phyloP scores from a whole-genome alignment of 2,888 invertebrate species.

The Agrochola lota region DNA sequence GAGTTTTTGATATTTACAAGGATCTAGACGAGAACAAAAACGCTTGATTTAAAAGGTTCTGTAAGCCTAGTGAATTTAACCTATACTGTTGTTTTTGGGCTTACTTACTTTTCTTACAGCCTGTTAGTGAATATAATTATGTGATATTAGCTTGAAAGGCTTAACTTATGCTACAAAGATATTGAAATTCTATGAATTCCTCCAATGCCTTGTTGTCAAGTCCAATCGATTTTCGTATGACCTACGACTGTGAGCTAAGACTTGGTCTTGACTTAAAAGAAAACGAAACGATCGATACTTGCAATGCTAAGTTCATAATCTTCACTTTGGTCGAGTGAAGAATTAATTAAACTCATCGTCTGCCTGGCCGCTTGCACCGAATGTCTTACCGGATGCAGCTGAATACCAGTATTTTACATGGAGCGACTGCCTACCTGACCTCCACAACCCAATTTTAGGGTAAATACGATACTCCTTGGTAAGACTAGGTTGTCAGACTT shows the following conservation, averaged over 20 bases:
- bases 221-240: neutral
- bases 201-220: neutral
- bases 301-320: neutral
- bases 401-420: too few species aligned
- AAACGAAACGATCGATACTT: conserved; percentile 2
- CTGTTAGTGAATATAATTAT: neutral
- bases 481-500: too few species aligned
- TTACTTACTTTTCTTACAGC: too few species aligned
- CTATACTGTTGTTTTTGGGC: neutral
- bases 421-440: too few species aligned
- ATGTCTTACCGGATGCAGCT: too few species aligned
- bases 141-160: neutral
- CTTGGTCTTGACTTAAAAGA: neutral
- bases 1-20: conserved; percentile 12
- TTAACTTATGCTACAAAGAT: neutral
- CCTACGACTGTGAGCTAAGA: neutral
- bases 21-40: neutral
- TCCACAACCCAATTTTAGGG: too few species aligned
- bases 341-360: too few species aligned
- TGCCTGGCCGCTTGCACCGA: too few species aligned
- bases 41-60: neutral
- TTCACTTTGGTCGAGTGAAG: too few species aligned
- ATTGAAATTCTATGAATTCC: neutral
- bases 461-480: too few species aligned
- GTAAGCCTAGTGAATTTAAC: neutral